Percentiles rank a stretch among this genome's conserved stretches.
Evolutionary conservation across 53 echinoderm and acorn worm species (phyloP).

Genomic region (Luidia sarsii): DNA sequence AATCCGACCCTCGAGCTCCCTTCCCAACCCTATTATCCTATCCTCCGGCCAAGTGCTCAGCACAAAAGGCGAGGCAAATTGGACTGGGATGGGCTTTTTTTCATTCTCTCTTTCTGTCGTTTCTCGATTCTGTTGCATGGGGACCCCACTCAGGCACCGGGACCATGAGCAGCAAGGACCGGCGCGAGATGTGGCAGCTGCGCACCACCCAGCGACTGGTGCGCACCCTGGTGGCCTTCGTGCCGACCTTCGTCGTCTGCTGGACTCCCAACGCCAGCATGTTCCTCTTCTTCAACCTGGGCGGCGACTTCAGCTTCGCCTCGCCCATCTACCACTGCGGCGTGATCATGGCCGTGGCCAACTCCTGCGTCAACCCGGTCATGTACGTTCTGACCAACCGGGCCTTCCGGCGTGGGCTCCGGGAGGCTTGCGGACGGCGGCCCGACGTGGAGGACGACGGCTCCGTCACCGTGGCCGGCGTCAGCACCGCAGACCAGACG

Average conservation of each 20-base stretch:
- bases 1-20: too few species aligned
- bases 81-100: too few species aligned
- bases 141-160: too few species aligned
- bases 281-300: conserved; percentile 3
- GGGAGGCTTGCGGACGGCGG: background rate
- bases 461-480: too few species aligned
- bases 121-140: too few species aligned
- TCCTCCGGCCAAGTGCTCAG: too few species aligned
- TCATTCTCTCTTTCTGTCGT: too few species aligned
- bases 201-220: background rate
- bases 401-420: conserved; percentile 6
- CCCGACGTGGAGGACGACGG: background rate
- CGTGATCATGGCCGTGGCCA: conserved; percentile 24
- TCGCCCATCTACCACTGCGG: background rate
- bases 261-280: conserved; percentile 6
- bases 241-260: conserved; percentile 13
- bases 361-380: conserved; percentile 5
- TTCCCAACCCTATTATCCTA: too few species aligned
- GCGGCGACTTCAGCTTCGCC: background rate
- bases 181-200: background rate
- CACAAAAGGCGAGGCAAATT: too few species aligned
- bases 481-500: too few species aligned
- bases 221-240: background rate
- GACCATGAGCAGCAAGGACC: background rate
- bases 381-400: conserved; percentile 18